These are phyloP conservation scores for Panagrolaimus sp. DNA, from an alignment of 1,140 invertebrate genomes.

Conservation along the genomic window DNA sequence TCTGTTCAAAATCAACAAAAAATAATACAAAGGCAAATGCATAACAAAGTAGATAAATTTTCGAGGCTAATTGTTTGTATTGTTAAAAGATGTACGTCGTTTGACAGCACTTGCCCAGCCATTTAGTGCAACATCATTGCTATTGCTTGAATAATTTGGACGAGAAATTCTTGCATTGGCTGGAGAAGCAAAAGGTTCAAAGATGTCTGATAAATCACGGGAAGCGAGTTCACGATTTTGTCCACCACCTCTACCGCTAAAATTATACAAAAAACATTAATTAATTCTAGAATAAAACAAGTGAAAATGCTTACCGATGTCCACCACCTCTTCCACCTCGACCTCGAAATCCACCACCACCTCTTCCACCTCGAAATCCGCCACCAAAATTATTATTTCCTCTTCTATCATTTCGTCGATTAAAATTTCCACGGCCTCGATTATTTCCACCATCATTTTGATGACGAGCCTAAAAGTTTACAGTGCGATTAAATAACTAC, in stretches of 20 bases:
- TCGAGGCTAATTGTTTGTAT: too few relatives aligned
- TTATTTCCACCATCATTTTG: neutral
- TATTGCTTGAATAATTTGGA: neutral
- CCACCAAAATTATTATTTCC: neutral
- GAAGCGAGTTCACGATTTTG: neutral
- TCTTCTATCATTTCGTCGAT: neutral
- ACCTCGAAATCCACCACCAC: neutral
- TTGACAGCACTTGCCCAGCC: conserved; percentile 8
- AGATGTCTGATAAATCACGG: neutral
- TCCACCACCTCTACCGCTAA: neutral
- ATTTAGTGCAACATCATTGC: neutral
- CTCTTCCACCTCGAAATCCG: neutral
- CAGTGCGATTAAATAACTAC: neutral
- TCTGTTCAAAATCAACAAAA: too few relatives aligned
- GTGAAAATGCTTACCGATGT: neutral
- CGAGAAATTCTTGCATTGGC: neutral
- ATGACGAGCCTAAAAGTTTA: neutral
- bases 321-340: neutral
- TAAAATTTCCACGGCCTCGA: neutral
- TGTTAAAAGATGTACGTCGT: too few relatives aligned
- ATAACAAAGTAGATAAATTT: too few relatives aligned
- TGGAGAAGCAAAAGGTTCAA: neutral
- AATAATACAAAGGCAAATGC: too few relatives aligned
- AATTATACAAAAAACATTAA: too few relatives aligned
- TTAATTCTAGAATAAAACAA: too few relatives aligned